Conservation (phyloP, 2,797 vertebrate species). For the Anolis apletophallus region DNA sequence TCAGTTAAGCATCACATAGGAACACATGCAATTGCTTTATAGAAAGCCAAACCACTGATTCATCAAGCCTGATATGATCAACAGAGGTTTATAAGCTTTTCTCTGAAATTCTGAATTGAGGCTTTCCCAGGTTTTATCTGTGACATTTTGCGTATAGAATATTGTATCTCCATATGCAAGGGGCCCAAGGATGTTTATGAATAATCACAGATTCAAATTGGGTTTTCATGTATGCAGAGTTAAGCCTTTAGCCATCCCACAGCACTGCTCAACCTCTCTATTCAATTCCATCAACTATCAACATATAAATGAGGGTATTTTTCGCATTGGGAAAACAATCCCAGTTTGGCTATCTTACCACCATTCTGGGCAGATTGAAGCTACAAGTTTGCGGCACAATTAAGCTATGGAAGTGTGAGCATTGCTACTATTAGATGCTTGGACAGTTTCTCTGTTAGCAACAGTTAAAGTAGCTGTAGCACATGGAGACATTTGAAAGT, state of each 20-base stretch:
- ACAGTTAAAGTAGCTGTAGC: conserved; percentile 41
- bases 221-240: neutral
- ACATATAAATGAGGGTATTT: neutral
- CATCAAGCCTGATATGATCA: neutral
- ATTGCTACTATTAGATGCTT: conserved; percentile 38
- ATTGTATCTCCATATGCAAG: neutral
- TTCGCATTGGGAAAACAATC: neutral
- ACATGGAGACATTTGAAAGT: conserved; percentile 6
- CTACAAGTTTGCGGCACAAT: neutral
- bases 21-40: neutral
- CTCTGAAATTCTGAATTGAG: too few species aligned
- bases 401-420: neutral
- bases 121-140: neutral
- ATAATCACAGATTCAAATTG: neutral
- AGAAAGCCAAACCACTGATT: neutral
- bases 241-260: neutral
- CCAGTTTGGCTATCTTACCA: neutral
- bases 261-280: neutral
- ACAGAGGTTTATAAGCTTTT: neutral
- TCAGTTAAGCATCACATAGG: neutral
- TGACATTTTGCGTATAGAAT: neutral
- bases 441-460: conserved; percentile 31
- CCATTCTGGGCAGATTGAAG: neutral
- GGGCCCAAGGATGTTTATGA: neutral
- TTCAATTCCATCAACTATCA: neutral